These are phyloP conservation scores for Phylloscopus whistleri DNA, from an alignment of 2,113 vertebrate species.

Conservation along the genomic window DNA sequence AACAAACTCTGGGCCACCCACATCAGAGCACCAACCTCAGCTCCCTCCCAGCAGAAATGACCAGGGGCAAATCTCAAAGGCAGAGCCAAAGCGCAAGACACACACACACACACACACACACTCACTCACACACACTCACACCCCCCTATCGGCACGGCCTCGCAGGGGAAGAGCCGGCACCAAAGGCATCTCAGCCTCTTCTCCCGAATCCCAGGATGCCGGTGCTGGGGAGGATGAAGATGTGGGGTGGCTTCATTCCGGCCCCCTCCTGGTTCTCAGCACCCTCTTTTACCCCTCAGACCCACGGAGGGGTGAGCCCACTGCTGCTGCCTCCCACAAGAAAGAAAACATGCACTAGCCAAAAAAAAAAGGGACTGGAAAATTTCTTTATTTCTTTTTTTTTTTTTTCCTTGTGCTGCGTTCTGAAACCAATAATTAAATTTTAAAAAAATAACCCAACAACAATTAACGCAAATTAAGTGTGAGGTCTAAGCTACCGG, in stretches of 20 bases:
- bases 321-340: background rate
- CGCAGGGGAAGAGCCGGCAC: background rate
- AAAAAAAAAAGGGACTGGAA: background rate
- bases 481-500: background rate
- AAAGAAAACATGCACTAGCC: accelerated
- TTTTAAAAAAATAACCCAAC: background rate
- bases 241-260: accelerated
- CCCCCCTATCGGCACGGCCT: background rate
- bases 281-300: background rate
- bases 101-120: too few species aligned
- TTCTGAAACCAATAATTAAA: conserved; percentile 53
- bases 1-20: conserved; percentile 63
- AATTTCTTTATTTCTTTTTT: background rate
- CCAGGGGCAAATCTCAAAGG: conserved; percentile 54
- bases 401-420: background rate
- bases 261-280: background rate
- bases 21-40: conserved; percentile 55
- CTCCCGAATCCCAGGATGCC: accelerated
- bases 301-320: background rate
- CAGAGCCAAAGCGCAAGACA: background rate
- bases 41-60: conserved; percentile 55
- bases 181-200: background rate
- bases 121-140: background rate
- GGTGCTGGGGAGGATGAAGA: accelerated
- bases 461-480: conserved; percentile 48